Evolutionary conservation across 2,113 vertebrate genomes (phyloP).

Genomic region (Tetraodon nigroviridis): DNA sequence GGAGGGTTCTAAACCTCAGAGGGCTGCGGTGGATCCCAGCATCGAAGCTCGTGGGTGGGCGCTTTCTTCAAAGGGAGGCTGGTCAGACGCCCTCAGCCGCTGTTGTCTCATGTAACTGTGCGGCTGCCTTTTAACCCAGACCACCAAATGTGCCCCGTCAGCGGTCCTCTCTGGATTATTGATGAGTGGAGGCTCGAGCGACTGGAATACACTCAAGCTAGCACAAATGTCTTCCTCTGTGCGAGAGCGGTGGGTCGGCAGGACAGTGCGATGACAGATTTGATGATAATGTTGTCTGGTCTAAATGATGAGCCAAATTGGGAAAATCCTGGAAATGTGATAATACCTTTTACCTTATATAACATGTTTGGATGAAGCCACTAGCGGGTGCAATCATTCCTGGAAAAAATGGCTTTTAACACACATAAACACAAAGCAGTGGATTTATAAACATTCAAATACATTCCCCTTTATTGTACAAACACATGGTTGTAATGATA

Average conservation of each 20-base stretch:
- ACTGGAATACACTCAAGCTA: constrained; percentile 19
- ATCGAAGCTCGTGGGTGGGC: constrained; percentile 1
- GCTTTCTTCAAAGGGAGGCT: constrained; percentile 34
- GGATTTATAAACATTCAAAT: too few relatives aligned
- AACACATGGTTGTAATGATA: too few relatives aligned
- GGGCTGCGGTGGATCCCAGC: background rate
- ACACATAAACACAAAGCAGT: too few relatives aligned
- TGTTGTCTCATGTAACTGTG: constrained; percentile 30
- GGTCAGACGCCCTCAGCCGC: constrained; percentile 32
- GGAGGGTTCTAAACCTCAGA: background rate
- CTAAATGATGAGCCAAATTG: background rate
- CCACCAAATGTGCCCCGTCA: constrained; percentile 53
- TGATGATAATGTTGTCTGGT: background rate
- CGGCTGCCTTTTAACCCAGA: constrained; percentile 38
- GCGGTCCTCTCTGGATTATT: constrained; percentile 57
- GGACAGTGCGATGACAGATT: too few relatives aligned
- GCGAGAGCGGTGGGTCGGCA: background rate
- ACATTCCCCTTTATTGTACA: too few relatives aligned
- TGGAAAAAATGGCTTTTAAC: constrained; percentile 5
- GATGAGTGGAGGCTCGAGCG: constrained; percentile 37
- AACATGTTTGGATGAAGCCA: constrained; percentile 13
- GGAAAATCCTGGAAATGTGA: background rate
- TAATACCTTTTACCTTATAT: background rate
- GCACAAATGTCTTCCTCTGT: constrained; percentile 17
- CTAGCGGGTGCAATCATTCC: constrained; percentile 50